Evolutionary conservation across 2,113 vertebrate genomes (phyloP).

Genomic region (Ptilonorhynchus violaceus): DNA sequence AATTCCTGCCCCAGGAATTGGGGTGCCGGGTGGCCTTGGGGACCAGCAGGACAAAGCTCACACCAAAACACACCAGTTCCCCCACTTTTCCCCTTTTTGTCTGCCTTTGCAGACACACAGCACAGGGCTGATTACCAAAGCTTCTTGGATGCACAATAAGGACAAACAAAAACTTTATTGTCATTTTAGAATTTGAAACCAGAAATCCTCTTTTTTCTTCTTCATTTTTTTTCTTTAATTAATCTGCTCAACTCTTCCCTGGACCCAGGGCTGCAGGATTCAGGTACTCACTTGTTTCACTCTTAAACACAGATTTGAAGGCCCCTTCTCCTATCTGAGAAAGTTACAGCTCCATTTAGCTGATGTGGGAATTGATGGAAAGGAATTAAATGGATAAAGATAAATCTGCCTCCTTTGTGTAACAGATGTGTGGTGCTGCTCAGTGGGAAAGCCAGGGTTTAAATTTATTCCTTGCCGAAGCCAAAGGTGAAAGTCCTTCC

Average conservation of each 20-base stretch:
- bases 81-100: neutral
- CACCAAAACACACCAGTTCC: fast-evolving
- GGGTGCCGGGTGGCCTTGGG: fast-evolving
- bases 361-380: neutral
- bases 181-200: conserved; percentile 22
- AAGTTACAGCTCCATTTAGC: neutral
- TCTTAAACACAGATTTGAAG: neutral
- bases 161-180: neutral
- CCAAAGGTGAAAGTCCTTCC: neutral
- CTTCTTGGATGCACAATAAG: neutral
- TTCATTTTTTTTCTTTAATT: neutral
- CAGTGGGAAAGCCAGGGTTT: neutral
- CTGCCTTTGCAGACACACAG: neutral
- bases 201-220: neutral
- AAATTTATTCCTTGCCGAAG: neutral
- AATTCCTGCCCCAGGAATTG: neutral
- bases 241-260: neutral
- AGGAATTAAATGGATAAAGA: neutral
- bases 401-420: neutral
- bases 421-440: neutral
- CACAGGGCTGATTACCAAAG: neutral
- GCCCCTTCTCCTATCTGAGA: neutral
- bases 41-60: neutral
- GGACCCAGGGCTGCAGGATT: neutral
- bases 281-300: neutral